These are phyloP conservation scores for Umimayanthus chanpuru DNA, from an alignment of 92 coral and sea anemone species.

Conservation along the genomic window DNA sequence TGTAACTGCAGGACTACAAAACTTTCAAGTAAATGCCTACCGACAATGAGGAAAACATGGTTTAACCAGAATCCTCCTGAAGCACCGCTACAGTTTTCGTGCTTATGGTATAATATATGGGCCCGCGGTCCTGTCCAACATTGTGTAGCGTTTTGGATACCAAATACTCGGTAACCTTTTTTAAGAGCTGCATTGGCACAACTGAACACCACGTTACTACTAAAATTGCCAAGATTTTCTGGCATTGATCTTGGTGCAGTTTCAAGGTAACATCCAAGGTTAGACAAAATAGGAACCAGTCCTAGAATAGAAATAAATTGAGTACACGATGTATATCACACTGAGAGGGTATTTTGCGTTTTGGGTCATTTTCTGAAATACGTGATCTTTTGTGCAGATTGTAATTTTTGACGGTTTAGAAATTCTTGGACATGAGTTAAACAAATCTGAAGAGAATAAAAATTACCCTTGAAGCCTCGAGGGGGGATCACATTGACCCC, in stretches of 20 bases:
- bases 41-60: not conserved
- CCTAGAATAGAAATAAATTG: not conserved
- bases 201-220: not conserved
- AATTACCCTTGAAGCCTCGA: too few species aligned
- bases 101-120: not conserved
- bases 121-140: conserved; percentile 43
- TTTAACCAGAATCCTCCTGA: not conserved
- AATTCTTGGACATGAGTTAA: too few species aligned
- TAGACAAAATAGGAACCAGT: not conserved
- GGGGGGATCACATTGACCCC: too few species aligned
- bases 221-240: conserved; percentile 1
- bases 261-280: conserved; percentile 9
- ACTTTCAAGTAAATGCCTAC: conserved; percentile 12
- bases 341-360: too few species aligned
- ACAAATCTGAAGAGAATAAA: too few species aligned
- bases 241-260: not conserved
- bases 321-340: too few species aligned
- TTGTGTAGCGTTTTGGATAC: conserved; percentile 15
- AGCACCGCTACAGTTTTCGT: not conserved
- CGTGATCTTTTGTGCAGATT: too few species aligned
- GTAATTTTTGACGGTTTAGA: too few species aligned
- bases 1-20: too few species aligned
- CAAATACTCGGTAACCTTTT: conserved; percentile 19
- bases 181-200: conserved; percentile 18
- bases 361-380: too few species aligned